These are phyloP conservation scores for Sander vitreus DNA, from an alignment of 2,113 vertebrate species.

Conservation along the genomic window DNA sequence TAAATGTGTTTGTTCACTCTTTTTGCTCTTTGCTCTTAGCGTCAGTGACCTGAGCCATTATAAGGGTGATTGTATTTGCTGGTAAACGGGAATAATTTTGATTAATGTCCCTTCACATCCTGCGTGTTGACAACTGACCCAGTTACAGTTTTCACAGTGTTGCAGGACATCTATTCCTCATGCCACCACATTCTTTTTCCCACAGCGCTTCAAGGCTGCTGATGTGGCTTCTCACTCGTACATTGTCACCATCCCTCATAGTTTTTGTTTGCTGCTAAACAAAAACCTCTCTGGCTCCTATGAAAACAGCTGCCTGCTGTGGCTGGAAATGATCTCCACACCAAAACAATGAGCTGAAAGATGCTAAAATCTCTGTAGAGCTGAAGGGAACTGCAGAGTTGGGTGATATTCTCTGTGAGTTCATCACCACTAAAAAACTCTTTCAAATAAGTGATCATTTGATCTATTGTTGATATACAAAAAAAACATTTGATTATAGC, in stretches of 20 bases:
- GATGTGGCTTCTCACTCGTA: background rate
- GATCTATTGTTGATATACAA: background rate
- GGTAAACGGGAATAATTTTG: conserved; percentile 5
- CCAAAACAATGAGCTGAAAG: background rate
- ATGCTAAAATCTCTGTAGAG: background rate
- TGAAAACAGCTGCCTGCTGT: background rate
- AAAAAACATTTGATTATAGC: background rate
- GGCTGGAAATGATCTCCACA: background rate
- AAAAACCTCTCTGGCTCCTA: background rate
- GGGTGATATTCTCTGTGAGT: background rate
- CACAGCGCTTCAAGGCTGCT: conserved; percentile 6
- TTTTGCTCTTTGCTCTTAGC: background rate
- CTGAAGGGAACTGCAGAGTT: background rate
- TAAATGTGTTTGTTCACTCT: background rate
- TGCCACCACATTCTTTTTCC: conserved; percentile 42
- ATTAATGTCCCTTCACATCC: conserved; percentile 27
- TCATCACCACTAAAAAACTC: background rate
- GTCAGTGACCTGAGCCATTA: background rate
- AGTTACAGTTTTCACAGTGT: conserved; percentile 7
- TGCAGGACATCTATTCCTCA: background rate
- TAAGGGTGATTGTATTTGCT: background rate
- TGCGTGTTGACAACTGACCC: conserved; percentile 23
- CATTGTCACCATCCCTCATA: background rate
- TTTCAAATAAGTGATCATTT: background rate
- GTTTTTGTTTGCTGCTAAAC: background rate